Conservation (phyloP, 2,797 vertebrate genomes). For the Salarias fasciatus region DNA sequence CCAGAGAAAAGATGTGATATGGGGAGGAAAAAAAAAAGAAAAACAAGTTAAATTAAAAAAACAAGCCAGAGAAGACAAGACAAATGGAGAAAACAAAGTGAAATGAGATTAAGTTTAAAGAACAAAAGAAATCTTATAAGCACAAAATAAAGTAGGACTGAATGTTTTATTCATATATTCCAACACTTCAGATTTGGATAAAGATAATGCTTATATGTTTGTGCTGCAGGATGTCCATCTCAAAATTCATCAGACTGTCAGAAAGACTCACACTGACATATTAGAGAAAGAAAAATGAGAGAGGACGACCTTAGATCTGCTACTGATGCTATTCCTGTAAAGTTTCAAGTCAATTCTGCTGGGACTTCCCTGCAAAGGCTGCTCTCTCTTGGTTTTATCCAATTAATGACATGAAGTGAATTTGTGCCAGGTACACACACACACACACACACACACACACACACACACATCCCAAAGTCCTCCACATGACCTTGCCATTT, state of each 20-base stretch:
- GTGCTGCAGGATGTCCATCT: too few relatives aligned
- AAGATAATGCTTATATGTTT: too few relatives aligned
- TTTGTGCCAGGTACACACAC: constrained; percentile 6
- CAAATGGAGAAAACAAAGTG: constrained; percentile 38
- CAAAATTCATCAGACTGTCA: neutral
- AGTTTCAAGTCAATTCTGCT: constrained; percentile 61
- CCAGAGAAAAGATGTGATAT: neutral
- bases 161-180: too few relatives aligned
- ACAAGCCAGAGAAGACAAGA: constrained; percentile 7
- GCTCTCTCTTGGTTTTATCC: constrained; percentile 54
- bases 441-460: neutral
- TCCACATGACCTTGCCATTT: constrained; percentile 62
- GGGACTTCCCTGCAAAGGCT: constrained; percentile 49
- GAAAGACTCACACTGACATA: neutral
- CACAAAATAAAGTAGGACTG: too few relatives aligned
- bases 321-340: constrained; percentile 61
- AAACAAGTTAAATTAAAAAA: constrained; percentile 37
- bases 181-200: too few relatives aligned
- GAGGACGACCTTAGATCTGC: constrained; percentile 34
- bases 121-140: too few relatives aligned
- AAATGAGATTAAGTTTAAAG: neutral
- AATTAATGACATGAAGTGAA: constrained; percentile 59
- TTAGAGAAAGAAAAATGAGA: neutral
- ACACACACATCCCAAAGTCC: constrained; percentile 46
- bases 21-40: constrained; percentile 16